Conservation (phyloP, 2,888 invertebrate genomes). For the Melikaiella ostensackeni region DNA sequence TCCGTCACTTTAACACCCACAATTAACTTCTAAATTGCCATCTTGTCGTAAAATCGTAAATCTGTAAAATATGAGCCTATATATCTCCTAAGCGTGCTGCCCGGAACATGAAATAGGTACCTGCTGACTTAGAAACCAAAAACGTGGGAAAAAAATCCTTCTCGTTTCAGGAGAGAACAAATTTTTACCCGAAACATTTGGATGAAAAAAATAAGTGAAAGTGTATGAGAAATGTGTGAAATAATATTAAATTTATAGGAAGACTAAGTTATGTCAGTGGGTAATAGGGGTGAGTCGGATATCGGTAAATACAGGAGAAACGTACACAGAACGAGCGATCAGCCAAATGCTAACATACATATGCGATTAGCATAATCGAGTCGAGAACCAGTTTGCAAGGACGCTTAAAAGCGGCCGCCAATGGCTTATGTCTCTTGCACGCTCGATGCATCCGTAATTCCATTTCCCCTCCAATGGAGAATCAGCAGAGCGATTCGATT, state of each 20-base stretch:
- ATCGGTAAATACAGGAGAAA: constrained; percentile 61
- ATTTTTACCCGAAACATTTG: too few relatives aligned
- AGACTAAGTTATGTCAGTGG: constrained; percentile 7
- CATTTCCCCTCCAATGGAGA: constrained; percentile 51
- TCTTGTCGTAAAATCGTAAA: constrained; percentile 21
- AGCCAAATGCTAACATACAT: constrained; percentile 70
- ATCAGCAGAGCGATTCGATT: constrained; percentile 49
- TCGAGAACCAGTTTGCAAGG: constrained; percentile 76
- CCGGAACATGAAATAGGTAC: too few relatives aligned
- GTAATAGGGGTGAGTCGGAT: constrained; percentile 45
- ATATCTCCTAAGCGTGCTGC: not conserved
- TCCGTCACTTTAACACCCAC: constrained; percentile 29
- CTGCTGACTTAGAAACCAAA: not conserved
- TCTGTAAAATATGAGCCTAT: not conserved
- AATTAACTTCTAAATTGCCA: constrained; percentile 19
- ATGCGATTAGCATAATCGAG: constrained; percentile 76
- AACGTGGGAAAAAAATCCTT: not conserved
- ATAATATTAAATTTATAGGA: not conserved
- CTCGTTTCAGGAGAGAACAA: too few relatives aligned
- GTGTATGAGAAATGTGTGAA: too few relatives aligned
- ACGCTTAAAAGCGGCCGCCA: constrained; percentile 70
- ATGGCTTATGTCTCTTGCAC: constrained; percentile 64
- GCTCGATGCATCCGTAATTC: constrained; percentile 71
- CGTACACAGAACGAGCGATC: constrained; percentile 60
- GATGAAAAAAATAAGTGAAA: too few relatives aligned